These are phyloP conservation scores for Platichthys flesus DNA, from an alignment of 2,113 vertebrate genomes.

Conservation along the genomic window DNA sequence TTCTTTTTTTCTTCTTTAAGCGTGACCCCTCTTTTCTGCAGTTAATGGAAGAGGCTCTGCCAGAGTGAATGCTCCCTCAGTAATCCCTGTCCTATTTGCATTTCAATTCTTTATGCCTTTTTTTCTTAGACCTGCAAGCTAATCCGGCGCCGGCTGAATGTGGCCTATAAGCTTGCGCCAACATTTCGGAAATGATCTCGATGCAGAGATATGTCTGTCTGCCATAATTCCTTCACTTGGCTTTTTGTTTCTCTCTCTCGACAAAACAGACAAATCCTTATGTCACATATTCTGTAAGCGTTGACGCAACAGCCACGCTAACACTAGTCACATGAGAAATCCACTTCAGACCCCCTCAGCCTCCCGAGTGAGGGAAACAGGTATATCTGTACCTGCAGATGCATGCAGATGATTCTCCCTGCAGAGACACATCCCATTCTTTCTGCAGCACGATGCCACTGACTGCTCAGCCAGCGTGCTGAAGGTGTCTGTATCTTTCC, in stretches of 20 bases:
- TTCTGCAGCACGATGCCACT: conserved; percentile 13
- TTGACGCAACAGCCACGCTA: conserved; percentile 14
- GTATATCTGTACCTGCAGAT: conserved; percentile 31
- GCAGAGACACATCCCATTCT: conserved; percentile 19
- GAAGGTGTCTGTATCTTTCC: conserved; percentile 37
- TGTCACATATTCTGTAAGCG: conserved; percentile 42
- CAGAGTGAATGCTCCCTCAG: conserved; percentile 80
- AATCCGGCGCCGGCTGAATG: conserved; percentile 71
- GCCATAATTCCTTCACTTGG: conserved; percentile 52
- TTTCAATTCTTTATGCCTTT: conserved; percentile 81
- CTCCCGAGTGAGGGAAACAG: conserved; percentile 20
- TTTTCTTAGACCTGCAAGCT: conserved; percentile 60
- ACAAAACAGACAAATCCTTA: conserved; percentile 54
- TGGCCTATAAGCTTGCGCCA: conserved; percentile 40
- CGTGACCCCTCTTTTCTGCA: conserved; percentile 67
- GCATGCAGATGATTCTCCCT: conserved; percentile 24
- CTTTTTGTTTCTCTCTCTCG: conserved; percentile 32
- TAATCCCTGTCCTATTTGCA: conserved; percentile 84
- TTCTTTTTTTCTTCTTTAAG: conserved; percentile 35
- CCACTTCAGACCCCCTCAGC: conserved; percentile 12
- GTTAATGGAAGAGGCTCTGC: conserved; percentile 69
- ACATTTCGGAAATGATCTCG: conserved; percentile 1
- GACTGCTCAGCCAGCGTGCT: conserved; percentile 26
- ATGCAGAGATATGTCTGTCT: conserved; percentile 50
- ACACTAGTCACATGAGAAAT: background rate